These are phyloP conservation scores for Alfaro cultratus DNA, from an alignment of 2,797 vertebrate genomes.

Conservation along the genomic window DNA sequence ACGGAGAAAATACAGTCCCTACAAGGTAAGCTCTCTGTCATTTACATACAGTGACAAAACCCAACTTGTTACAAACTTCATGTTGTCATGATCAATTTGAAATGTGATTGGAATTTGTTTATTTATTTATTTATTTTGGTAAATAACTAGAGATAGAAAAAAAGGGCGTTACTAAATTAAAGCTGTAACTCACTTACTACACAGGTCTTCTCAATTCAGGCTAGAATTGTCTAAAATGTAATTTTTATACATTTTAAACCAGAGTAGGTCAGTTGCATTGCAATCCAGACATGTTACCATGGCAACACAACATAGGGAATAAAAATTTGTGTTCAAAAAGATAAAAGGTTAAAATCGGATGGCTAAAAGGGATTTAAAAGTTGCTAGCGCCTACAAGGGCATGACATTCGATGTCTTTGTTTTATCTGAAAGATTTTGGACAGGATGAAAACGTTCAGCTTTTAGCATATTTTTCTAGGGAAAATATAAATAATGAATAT, in stretches of 20 bases:
- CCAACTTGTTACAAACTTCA: background rate
- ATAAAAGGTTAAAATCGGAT: background rate
- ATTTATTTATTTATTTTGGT: background rate
- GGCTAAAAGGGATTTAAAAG: background rate
- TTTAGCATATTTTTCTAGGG: background rate
- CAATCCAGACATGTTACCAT: background rate
- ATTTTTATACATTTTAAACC: background rate
- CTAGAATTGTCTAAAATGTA: background rate
- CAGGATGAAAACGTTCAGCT: background rate
- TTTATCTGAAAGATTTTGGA: background rate
- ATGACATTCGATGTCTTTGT: background rate
- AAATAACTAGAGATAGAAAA: background rate
- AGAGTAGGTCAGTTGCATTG: background rate
- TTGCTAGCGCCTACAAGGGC: background rate
- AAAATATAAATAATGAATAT: background rate
- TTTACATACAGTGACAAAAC: background rate
- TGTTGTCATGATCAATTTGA: background rate
- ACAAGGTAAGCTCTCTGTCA: slow-evolving; percentile 83
- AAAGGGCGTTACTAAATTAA: too few species aligned
- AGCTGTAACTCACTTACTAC: background rate
- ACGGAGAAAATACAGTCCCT: slow-evolving; percentile 93
- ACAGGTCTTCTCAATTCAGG: background rate
- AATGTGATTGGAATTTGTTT: background rate
- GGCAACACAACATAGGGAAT: background rate
- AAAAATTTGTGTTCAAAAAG: background rate